These are phyloP conservation scores for Medauroidea extradentata DNA, from an alignment of 1,140 invertebrate genomes.

Conservation along the genomic window DNA sequence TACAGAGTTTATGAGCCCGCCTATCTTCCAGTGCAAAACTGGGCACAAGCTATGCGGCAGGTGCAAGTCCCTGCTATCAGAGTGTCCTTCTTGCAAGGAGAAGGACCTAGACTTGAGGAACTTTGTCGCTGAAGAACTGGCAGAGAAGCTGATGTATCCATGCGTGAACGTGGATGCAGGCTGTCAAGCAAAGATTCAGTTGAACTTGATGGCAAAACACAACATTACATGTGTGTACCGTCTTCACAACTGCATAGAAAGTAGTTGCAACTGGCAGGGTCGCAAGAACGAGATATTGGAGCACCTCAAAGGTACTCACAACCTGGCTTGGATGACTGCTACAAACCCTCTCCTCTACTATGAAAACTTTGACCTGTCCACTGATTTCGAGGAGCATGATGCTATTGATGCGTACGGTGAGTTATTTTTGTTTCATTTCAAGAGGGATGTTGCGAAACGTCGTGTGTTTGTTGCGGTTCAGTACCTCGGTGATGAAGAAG, in stretches of 20 bases:
- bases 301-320: slow-evolving; percentile 12
- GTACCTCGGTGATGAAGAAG: not conserved
- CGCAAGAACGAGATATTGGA: slow-evolving; percentile 3
- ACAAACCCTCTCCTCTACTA: not conserved
- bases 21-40: slow-evolving; percentile 2
- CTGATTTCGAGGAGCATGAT: not conserved
- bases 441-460: not conserved
- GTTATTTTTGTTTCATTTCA: slow-evolving; percentile 1
- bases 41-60: not conserved
- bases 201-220: slow-evolving; percentile 10
- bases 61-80: not conserved
- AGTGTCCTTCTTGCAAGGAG: not conserved
- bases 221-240: slow-evolving; percentile 11
- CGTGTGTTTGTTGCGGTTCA: slow-evolving; percentile 1
- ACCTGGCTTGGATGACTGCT: not conserved
- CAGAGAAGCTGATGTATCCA: slow-evolving; percentile 14
- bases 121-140: slow-evolving; percentile 14
- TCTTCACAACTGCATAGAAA: slow-evolving; percentile 11
- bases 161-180: slow-evolving; percentile 14
- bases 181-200: not conserved
- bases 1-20: not conserved
- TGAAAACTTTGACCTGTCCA: not conserved
- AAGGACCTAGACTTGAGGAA: slow-evolving; percentile 9
- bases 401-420: not conserved
- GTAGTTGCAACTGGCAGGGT: slow-evolving; percentile 13